Conservation (phyloP, 2,113 vertebrate genomes). For the Mungos mungo region DNA sequence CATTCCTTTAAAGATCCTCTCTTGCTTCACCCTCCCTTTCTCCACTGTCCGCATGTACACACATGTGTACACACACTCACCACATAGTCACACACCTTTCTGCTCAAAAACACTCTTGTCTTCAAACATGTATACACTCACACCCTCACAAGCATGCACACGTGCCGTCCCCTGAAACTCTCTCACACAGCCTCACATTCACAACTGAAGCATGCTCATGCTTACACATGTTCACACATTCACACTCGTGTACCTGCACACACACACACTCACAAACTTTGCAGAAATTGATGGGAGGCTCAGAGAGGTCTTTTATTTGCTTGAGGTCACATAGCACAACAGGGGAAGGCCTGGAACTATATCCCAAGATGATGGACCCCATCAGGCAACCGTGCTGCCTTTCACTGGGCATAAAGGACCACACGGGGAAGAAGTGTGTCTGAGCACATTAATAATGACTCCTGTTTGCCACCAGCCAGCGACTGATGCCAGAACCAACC, state of each 20-base stretch:
- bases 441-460: background rate
- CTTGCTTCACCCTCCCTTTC: background rate
- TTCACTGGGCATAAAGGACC: background rate
- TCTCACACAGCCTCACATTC: background rate
- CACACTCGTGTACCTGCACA: background rate
- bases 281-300: background rate
- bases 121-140: background rate
- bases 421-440: background rate
- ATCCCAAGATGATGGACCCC: background rate
- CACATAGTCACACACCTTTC: background rate
- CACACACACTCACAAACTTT: background rate
- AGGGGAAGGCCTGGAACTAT: background rate
- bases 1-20: background rate
- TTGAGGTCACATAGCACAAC: background rate
- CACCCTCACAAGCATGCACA: background rate
- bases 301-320: background rate
- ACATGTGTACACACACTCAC: background rate
- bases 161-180: no score
- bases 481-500: no score
- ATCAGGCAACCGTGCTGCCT: background rate
- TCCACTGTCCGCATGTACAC: background rate
- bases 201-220: background rate
- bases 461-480: background rate
- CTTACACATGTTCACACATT: background rate
- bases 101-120: background rate